Evolutionary conservation across 2,888 invertebrate genomes (phyloP).

Genomic region (Caenorhabditis sinica): DNA sequence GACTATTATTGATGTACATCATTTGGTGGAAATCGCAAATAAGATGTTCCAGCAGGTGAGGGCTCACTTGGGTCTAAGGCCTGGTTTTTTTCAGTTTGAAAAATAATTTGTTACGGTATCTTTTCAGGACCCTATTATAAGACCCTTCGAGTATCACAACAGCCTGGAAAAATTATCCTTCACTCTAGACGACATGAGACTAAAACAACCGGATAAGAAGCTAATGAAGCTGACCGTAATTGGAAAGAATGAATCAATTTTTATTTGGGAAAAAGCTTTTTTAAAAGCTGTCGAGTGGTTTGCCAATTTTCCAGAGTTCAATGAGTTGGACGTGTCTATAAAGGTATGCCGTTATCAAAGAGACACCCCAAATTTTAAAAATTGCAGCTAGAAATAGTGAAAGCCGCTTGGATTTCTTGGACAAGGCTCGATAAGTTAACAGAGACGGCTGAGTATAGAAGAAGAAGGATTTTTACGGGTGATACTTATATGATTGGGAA

Average conservation of each 20-base stretch:
- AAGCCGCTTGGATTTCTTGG: slow-evolving; percentile 39
- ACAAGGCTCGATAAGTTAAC: slow-evolving; percentile 36
- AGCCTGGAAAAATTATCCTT: slow-evolving; percentile 33
- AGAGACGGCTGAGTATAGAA: slow-evolving; percentile 33
- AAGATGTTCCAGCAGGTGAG: slow-evolving; percentile 24
- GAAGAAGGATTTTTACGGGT: slow-evolving; percentile 1
- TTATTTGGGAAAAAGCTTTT: slow-evolving; percentile 51
- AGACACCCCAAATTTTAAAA: background rate
- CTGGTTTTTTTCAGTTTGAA: background rate
- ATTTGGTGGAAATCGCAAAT: background rate
- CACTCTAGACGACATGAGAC: slow-evolving; percentile 30
- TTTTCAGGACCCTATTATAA: slow-evolving; percentile 1
- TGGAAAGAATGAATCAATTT: slow-evolving; percentile 39
- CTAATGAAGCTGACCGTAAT: slow-evolving; percentile 6
- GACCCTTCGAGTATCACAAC: slow-evolving; percentile 18
- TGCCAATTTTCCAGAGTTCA: slow-evolving; percentile 48
- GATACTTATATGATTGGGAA: slow-evolving; percentile 22
- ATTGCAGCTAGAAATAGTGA: slow-evolving; percentile 34
- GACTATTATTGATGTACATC: slow-evolving; percentile 12
- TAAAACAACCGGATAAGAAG: slow-evolving; percentile 19
- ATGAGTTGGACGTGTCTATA: slow-evolving; percentile 11
- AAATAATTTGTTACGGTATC: background rate
- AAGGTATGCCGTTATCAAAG: slow-evolving; percentile 10
- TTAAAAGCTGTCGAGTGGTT: slow-evolving; percentile 53
- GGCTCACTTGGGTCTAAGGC: background rate